A percentile compares a stretch with the other conserved stretches of the same genome.
These are phyloP conservation scores for Beroe forskalii DNA, from an alignment of 37 sponge, comb jelly and placozoan genomes.

Conservation along the genomic window DNA sequence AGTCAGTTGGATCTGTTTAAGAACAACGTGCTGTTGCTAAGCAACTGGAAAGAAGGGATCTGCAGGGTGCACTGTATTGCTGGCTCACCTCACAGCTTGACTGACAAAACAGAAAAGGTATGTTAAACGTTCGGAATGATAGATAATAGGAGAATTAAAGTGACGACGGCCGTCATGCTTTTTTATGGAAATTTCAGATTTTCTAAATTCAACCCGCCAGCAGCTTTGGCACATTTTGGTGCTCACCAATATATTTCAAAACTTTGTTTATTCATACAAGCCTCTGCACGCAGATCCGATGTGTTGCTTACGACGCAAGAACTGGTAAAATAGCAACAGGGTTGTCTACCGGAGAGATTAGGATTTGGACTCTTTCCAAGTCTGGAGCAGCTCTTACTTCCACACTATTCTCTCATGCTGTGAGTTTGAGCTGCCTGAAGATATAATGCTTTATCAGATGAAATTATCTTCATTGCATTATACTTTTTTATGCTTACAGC, in stretches of 20 bases:
- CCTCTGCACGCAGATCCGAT: background rate
- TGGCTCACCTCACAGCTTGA: constrained; percentile 4
- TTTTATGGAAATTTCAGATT: no score
- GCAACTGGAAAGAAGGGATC: constrained; percentile 4
- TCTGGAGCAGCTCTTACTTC: constrained; percentile 27
- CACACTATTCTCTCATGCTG: constrained; percentile 27
- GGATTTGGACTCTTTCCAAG: constrained; percentile 35
- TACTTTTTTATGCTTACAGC: no score
- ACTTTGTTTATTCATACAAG: no score
- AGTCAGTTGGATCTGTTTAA: constrained; percentile 4
- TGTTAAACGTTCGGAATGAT: no score
- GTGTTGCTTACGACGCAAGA: constrained; percentile 41
- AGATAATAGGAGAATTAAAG: no score
- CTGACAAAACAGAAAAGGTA: background rate
- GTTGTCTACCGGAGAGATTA: constrained; percentile 20
- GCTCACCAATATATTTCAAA: no score
- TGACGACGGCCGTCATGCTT: no score
- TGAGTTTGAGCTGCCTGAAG: no score
- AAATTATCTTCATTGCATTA: no score
- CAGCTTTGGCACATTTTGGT: no score
- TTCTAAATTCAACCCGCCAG: no score
- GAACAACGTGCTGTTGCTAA: background rate
- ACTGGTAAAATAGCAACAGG: constrained; percentile 61
- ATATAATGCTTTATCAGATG: no score
- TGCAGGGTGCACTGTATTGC: constrained; percentile 33